Evolutionary conservation across 2,113 vertebrate species (phyloP).

Genomic region (Uria lomvia): DNA sequence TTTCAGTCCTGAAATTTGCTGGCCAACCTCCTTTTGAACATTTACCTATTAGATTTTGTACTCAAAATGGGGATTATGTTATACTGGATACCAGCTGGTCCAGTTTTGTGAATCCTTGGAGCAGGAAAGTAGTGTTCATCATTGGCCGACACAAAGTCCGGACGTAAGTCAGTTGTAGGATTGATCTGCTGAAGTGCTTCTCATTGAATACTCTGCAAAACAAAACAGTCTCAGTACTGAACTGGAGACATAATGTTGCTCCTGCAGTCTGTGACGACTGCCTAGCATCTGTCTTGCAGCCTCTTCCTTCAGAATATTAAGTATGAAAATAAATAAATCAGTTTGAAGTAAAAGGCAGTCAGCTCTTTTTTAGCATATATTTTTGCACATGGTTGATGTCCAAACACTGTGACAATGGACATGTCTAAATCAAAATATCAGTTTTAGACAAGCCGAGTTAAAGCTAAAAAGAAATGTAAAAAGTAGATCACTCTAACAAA

Average conservation of each 20-base stretch:
- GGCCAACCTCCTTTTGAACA: slow-evolving; percentile 88
- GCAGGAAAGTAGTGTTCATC: slow-evolving; percentile 86
- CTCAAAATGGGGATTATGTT: slow-evolving; percentile 88
- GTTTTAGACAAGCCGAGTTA: not conserved
- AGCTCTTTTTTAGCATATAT: not conserved
- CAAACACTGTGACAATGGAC: not conserved
- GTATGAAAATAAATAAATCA: not conserved
- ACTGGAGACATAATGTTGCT: not conserved
- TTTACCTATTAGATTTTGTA: slow-evolving; percentile 83
- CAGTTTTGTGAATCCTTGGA: slow-evolving; percentile 93
- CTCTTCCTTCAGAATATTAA: not conserved
- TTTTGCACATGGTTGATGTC: not conserved
- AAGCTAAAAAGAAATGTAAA: not conserved
- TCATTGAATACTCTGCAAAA: not conserved
- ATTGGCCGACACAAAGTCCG: slow-evolving; percentile 89
- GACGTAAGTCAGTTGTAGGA: slow-evolving; percentile 75
- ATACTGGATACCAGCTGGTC: slow-evolving; percentile 91
- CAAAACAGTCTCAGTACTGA: not conserved
- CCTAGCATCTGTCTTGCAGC: not conserved
- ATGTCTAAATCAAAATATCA: not conserved
- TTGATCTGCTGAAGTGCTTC: not conserved
- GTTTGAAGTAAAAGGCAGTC: not conserved
- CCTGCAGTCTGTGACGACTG: not conserved
- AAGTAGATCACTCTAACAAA: not conserved
- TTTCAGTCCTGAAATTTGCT: slow-evolving; percentile 83